These are phyloP conservation scores for Scylla paramamosain DNA, from an alignment of 1,140 invertebrate genomes.

Conservation along the genomic window DNA sequence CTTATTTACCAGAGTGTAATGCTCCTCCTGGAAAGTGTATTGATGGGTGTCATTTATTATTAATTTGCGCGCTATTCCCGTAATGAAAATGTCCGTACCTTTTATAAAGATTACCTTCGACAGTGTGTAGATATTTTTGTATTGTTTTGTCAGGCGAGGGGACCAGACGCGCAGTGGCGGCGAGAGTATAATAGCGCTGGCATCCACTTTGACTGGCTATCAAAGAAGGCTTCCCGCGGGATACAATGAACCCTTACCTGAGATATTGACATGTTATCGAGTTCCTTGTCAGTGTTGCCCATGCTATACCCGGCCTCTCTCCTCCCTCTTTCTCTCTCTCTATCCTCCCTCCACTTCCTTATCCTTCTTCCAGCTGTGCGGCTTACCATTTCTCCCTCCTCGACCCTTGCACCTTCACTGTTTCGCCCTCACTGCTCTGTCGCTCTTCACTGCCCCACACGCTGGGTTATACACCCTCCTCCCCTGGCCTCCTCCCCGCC, in stretches of 20 bases:
- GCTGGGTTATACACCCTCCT: not conserved
- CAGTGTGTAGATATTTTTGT: not conserved
- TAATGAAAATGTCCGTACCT: not conserved
- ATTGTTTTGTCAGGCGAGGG: not conserved
- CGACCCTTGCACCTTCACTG: not conserved
- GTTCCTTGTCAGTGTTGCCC: conserved; percentile 39
- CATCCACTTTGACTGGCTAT: not conserved
- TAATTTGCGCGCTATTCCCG: not conserved
- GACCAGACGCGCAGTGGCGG: conserved; percentile 3
- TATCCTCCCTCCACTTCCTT: not conserved
- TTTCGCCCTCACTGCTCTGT: not conserved
- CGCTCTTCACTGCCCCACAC: not conserved
- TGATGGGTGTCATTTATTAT: not conserved
- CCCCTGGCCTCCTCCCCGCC: not conserved
- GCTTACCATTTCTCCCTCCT: not conserved
- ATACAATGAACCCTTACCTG: not conserved
- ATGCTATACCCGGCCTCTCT: not conserved
- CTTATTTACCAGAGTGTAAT: not conserved
- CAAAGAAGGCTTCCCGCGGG: conserved; percentile 31
- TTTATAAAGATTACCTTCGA: conserved; percentile 13
- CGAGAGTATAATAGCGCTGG: not conserved
- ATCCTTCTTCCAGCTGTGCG: not conserved
- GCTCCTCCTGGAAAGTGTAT: not conserved
- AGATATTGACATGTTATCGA: conserved; percentile 47
- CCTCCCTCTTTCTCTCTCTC: not conserved